phyloP scores from a whole-genome alignment of 1,140 invertebrate genomes.

The Saccostrea glomerata region DNA sequence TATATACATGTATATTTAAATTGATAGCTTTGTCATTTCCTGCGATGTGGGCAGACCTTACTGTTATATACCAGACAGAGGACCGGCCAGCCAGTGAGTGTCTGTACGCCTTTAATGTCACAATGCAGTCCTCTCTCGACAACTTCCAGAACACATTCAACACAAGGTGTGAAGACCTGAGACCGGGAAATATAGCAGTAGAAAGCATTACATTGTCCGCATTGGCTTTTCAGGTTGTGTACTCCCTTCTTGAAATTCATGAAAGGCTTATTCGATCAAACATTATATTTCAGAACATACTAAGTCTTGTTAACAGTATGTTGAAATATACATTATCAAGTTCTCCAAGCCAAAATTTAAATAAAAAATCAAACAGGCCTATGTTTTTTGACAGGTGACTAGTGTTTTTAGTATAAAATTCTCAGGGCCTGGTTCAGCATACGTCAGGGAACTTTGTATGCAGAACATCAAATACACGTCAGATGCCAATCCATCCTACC shows the following conservation, averaged over 20 bases:
- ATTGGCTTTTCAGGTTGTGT: constrained; percentile 23
- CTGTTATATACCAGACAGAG: neutral
- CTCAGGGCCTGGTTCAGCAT: neutral
- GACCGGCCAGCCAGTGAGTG: neutral
- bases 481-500: neutral
- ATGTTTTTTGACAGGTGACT: neutral
- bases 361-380: no score
- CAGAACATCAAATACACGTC: neutral
- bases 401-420: neutral
- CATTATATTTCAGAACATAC: no score
- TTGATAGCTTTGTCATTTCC: neutral
- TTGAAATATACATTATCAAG: no score
- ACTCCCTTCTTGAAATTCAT: no score
- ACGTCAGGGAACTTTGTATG: neutral
- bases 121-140: neutral
- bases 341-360: no score
- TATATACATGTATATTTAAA: no score
- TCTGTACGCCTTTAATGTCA: neutral
- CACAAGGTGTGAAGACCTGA: neutral
- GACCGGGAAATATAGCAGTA: neutral
- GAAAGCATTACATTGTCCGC: neutral
- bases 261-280: no score
- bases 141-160: neutral
- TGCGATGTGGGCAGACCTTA: neutral
- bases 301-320: no score